Evolutionary conservation across 1,140 invertebrate genomes (phyloP).

Genomic region (Cecropterus lyciades): DNA sequence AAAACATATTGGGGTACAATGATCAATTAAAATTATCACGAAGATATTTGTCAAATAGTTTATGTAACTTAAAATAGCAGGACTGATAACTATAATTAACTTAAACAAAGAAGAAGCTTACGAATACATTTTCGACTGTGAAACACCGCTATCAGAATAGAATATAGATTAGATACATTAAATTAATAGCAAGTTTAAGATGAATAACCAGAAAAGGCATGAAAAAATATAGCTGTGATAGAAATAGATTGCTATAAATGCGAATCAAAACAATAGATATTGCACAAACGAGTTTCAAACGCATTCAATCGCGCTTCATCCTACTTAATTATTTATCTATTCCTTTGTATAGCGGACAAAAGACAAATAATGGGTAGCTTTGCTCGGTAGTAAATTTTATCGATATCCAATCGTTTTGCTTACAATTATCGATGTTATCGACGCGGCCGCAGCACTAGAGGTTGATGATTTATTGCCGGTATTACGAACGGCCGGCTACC

Average conservation of each 20-base stretch:
- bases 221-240: not conserved
- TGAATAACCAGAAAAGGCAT: not conserved
- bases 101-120: no score
- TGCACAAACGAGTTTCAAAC: slow-evolving; percentile 9
- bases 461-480: slow-evolving; percentile 24
- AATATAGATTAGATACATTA: no score
- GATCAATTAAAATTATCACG: no score
- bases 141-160: no score
- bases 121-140: no score
- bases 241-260: not conserved
- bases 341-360: slow-evolving; percentile 36
- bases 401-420: slow-evolving; percentile 23
- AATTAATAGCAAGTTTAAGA: no score
- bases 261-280: not conserved
- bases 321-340: slow-evolving; percentile 34
- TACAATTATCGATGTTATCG: slow-evolving; percentile 35
- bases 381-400: slow-evolving; percentile 32
- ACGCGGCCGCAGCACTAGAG: slow-evolving; percentile 18
- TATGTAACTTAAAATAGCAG: no score
- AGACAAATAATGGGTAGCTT: slow-evolving; percentile 30
- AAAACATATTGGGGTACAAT: no score
- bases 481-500: slow-evolving; percentile 31
- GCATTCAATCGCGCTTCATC: slow-evolving; percentile 14
- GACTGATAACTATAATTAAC: no score
- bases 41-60: no score